phyloP scores from a whole-genome alignment of 2,888 invertebrate genomes.

The Coelinius sp. region DNA sequence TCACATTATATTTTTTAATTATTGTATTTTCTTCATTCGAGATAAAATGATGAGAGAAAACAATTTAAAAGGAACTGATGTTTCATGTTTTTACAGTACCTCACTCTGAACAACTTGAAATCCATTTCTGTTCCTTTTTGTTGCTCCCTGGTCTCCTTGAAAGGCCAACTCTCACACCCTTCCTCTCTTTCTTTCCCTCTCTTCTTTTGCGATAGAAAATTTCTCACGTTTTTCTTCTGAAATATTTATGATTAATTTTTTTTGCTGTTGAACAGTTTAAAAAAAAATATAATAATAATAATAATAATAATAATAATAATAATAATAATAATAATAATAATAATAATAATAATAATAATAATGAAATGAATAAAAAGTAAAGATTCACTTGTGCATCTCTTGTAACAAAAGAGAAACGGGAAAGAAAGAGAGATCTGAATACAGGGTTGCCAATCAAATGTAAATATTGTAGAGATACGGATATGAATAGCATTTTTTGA shows the following conservation, averaged over 20 bases:
- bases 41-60: neutral
- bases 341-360: neutral
- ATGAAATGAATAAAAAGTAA: neutral
- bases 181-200: neutral
- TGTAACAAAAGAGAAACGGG: neutral
- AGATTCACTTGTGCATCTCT: neutral
- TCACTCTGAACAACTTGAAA: conserved; percentile 2
- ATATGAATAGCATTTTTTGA: neutral
- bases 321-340: neutral
- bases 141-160: conserved; percentile 6
- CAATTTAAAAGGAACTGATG: neutral
- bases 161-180: neutral
- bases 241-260: neutral
- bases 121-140: conserved; percentile 9
- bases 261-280: neutral
- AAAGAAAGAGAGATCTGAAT: neutral
- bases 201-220: neutral
- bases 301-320: too few species aligned
- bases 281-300: too few species aligned
- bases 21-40: neutral
- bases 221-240: neutral
- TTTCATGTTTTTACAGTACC: conserved; percentile 9
- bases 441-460: neutral
- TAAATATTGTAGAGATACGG: too few species aligned
- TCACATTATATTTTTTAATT: neutral